These are phyloP conservation scores for Typhlichthys subterraneus DNA, from an alignment of 2,797 vertebrate species.

Conservation along the genomic window DNA sequence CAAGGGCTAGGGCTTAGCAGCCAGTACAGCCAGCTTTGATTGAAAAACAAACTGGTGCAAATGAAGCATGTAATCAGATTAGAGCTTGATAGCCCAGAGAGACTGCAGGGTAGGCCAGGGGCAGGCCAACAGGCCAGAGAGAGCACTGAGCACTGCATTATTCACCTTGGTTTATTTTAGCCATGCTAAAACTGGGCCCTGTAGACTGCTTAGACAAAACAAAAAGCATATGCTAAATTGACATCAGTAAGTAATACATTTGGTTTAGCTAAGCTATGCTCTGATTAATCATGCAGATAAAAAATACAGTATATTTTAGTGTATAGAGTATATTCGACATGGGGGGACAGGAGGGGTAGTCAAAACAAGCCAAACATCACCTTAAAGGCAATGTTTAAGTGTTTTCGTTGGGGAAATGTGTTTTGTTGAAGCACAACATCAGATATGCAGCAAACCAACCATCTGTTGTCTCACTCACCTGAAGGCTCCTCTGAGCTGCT, in stretches of 20 bases:
- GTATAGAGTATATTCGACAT: not conserved
- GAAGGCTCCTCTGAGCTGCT: slow-evolving; percentile 90
- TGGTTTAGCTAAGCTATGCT: not conserved
- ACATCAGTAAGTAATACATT: not conserved
- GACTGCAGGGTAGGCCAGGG: slow-evolving; percentile 53
- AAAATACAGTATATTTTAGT: not conserved
- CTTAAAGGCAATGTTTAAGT: not conserved
- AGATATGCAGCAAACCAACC: not conserved
- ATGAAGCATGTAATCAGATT: slow-evolving; percentile 82
- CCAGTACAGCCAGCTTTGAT: slow-evolving; percentile 62
- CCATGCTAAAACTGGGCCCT: not conserved
- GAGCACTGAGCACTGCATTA: slow-evolving; percentile 44
- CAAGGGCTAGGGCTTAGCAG: slow-evolving; percentile 35
- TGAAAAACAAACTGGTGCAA: slow-evolving; percentile 78
- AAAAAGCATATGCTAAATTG: slow-evolving; percentile 15
- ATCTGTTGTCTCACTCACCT: slow-evolving; percentile 74
- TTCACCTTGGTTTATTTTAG: slow-evolving; percentile 20
- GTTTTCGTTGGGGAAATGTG: not conserved
- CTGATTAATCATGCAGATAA: not conserved
- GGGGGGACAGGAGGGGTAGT: too few relatives aligned
- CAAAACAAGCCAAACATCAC: not conserved
- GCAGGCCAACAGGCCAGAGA: slow-evolving; percentile 49
- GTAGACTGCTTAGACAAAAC: slow-evolving; percentile 34
- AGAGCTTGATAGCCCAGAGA: slow-evolving; percentile 54
- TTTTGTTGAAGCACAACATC: not conserved